Evolutionary conservation across 2,888 invertebrate genomes (phyloP).

Genomic region (Aphidoletes aphidimyza): DNA sequence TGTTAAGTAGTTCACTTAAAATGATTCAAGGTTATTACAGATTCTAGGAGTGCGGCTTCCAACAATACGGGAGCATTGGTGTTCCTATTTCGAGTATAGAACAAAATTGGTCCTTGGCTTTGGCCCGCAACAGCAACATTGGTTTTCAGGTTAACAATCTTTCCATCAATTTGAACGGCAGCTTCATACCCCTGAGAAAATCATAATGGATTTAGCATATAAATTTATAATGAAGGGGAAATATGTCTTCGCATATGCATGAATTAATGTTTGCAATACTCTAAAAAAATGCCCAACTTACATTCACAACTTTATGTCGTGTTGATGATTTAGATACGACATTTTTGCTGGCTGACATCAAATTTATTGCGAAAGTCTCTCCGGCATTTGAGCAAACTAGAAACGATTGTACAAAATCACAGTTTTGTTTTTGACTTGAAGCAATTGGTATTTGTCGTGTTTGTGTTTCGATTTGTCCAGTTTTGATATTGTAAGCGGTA

Average conservation of each 20-base stretch:
- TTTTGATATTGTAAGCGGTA: conserved; percentile 71
- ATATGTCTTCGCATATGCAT: too few species aligned
- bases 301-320: conserved; percentile 55
- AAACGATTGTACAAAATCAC: conserved; percentile 72
- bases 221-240: too few species aligned
- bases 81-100: neutral
- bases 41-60: neutral
- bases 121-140: neutral
- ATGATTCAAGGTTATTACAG: neutral
- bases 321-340: conserved; percentile 18
- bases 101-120: neutral
- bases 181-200: conserved; percentile 65
- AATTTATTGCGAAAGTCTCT: conserved; percentile 73
- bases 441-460: conserved; percentile 70
- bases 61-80: neutral
- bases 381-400: conserved; percentile 74
- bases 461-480: conserved; percentile 70
- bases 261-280: too few species aligned
- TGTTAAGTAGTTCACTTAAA: neutral
- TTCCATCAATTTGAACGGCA: conserved; percentile 64
- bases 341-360: conserved; percentile 65
- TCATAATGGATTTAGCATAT: too few species aligned
- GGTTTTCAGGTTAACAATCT: conserved; percentile 10
- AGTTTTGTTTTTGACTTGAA: conserved; percentile 73
- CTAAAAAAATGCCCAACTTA: conserved; percentile 60